These are phyloP conservation scores for Ornithoptera alexandrae DNA, from an alignment of 2,888 invertebrate genomes.

Conservation along the genomic window DNA sequence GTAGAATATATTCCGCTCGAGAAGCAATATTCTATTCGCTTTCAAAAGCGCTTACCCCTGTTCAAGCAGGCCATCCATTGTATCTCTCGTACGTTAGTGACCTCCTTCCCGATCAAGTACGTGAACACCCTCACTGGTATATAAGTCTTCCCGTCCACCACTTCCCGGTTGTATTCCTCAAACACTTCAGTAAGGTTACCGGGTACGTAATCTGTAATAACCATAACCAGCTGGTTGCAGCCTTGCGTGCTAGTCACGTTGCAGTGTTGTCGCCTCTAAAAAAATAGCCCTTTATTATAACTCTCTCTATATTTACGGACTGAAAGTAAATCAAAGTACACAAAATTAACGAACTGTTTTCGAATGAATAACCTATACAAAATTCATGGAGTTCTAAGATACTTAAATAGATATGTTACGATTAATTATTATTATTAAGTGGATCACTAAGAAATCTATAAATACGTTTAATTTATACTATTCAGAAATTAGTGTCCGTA, in stretches of 20 bases:
- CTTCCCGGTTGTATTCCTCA: conserved; percentile 86
- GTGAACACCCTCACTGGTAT: conserved; percentile 96
- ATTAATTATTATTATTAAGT: no score
- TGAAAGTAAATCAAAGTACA: no score
- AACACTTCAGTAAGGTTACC: conserved; percentile 93
- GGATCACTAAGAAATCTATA: no score
- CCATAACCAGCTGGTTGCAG: conserved; percentile 98
- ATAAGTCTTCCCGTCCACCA: conserved; percentile 80
- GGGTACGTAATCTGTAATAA: conserved; percentile 96
- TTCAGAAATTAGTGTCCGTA: no score
- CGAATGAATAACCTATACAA: no score
- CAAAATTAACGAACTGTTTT: no score
- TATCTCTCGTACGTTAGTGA: conserved; percentile 92
- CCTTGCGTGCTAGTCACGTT: conserved; percentile 71
- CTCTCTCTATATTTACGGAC: no score
- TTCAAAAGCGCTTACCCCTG: conserved; percentile 81
- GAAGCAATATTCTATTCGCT: background rate
- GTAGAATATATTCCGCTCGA: background rate
- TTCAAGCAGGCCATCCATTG: conserved; percentile 97
- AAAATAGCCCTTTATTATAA: background rate
- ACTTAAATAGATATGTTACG: no score
- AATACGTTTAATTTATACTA: no score
- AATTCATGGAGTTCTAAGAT: no score
- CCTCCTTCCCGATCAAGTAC: conserved; percentile 96
- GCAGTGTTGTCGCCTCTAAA: conserved; percentile 56